Base-by-base conservation (phyloP, 2,888 invertebrate species). In the Alsophila aescularia region DNA sequence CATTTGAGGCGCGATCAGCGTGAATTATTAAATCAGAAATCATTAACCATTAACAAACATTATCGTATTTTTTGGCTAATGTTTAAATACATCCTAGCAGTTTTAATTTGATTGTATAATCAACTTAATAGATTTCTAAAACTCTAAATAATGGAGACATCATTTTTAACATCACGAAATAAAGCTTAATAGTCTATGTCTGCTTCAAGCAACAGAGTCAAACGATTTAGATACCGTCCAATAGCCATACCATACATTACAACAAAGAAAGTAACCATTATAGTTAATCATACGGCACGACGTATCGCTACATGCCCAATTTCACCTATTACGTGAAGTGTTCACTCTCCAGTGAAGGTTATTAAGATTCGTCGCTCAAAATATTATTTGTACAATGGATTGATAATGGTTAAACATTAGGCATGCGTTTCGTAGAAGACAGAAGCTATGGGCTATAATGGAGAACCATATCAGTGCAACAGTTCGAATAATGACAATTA, bases 231-330 rank as follows among this genome's bases (percentile, higher is more conserved):
- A 56, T 51, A 41, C 42, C 27, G 44, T 44, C 42, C 58, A 58
- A 55, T 44, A 45, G 15, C 29, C 59, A 56, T 60, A 60, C 59
- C 62, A 53, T 62, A 59, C 58, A 60, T 67, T 65, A 62, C 58
- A 64, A 64, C 65, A 70, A 73, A 67, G 73, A 75, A 75, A 75
- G 76, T 71, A 67, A 73, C n/a, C 70, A 61, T 66, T 72, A 68
- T 48, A 63, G 55, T 72, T 69, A 75, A 77, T 73, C 70, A 73
- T 67, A 56, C 41, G 36, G 50, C 36, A 60, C 55, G 55, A 59
- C 52, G 54, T 54, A 58, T 45, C 41, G 52, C 47, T 49, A 48
- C 53, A 56, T 55, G 47, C 37, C 53, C 62, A 75, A 69, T 77
- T 77, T 77, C 76, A 72, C 76, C 70, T 66, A 73, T 75, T 73